phyloP scores from a whole-genome alignment of 2,797 vertebrate species.

The Caiman crocodilus region DNA sequence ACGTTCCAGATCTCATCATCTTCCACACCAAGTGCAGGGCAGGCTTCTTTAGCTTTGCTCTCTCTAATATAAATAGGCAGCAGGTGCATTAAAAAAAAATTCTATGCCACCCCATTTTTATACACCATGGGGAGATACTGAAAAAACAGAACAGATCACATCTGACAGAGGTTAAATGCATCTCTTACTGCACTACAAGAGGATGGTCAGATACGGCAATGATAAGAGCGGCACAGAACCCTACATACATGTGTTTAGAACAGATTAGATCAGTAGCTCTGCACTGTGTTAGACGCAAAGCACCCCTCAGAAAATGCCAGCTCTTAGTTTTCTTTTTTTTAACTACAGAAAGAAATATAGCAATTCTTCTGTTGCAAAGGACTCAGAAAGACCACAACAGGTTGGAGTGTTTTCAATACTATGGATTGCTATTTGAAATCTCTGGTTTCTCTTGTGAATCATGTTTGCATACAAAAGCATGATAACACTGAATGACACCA shows the following conservation, averaged over 20 bases:
- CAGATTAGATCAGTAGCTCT: neutral
- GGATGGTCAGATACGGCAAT: neutral
- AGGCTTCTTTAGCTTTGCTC: neutral
- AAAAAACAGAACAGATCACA: neutral
- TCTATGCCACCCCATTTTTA: neutral
- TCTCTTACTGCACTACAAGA: neutral
- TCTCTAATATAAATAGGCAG: neutral
- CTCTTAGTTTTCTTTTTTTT: no score
- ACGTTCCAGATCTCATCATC: neutral
- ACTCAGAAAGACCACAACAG: no score
- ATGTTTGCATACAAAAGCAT: no score
- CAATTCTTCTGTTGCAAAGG: no score
- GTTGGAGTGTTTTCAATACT: no score
- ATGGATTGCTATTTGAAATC: no score
- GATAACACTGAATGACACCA: no score
- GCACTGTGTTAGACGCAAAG: neutral
- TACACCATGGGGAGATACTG: accelerated
- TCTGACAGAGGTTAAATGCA: neutral
- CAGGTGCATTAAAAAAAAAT: neutral
- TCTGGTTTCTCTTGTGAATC: no score
- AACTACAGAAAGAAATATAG: no score
- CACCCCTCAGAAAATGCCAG: no score
- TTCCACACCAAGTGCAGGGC: neutral
- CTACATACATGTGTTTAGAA: neutral
- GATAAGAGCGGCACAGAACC: neutral